Percentiles rank a stretch among this genome's conserved stretches.
phyloP scores from a whole-genome alignment of 2,113 vertebrate genomes.

The Bubo blakistoni region DNA sequence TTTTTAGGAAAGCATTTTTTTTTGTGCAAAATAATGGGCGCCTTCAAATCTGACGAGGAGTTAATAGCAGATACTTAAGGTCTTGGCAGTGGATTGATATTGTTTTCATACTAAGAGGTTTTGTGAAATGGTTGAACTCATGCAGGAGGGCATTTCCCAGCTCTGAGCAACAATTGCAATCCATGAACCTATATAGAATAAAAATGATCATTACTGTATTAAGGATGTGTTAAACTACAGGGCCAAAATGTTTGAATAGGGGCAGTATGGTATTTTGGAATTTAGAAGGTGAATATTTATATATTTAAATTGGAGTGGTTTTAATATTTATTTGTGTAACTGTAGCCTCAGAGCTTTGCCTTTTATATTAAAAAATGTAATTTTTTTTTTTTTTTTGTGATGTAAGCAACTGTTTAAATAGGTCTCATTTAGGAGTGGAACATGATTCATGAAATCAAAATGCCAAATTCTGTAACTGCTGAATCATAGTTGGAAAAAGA shows the following conservation, averaged over 20 bases:
- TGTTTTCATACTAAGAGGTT: constrained; percentile 26
- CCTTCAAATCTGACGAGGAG: neutral
- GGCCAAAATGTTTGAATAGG: neutral
- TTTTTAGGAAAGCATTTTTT: constrained; percentile 17
- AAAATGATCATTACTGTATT: neutral
- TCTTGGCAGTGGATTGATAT: neutral
- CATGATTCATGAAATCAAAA: neutral
- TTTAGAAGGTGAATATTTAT: neutral
- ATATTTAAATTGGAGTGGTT: neutral
- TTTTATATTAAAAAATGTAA: neutral
- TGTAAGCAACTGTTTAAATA: neutral
- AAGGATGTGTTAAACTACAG: neutral
- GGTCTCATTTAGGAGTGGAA: neutral
- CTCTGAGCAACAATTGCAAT: neutral
- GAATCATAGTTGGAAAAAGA: neutral
- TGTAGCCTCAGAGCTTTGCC: neutral
- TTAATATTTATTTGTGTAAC: neutral
- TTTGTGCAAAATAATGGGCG: neutral
- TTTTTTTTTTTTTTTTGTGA: neutral
- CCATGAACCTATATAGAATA: neutral
- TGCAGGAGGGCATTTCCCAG: neutral
- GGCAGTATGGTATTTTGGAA: neutral
- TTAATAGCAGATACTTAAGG: constrained; percentile 45
- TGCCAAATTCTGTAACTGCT: neutral
- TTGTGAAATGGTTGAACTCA: neutral